Percentiles rank a stretch among this genome's conserved stretches.
phyloP scores from a whole-genome alignment of 1,140 invertebrate species.

The Achroia grisella region DNA sequence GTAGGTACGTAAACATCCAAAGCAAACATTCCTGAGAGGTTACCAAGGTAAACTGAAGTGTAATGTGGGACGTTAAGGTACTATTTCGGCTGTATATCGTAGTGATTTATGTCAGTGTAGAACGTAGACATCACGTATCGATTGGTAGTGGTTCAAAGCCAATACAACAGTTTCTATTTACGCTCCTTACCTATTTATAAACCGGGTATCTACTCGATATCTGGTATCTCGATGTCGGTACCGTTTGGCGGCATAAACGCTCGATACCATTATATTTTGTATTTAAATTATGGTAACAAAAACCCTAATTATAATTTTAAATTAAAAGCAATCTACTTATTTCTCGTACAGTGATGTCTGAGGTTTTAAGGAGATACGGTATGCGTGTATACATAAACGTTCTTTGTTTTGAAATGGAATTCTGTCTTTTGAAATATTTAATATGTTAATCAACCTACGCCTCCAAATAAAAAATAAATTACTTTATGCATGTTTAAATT shows the following conservation, averaged over 20 bases:
- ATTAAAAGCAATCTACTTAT: too few relatives aligned
- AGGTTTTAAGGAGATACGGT: too few relatives aligned
- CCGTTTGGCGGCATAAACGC: slow-evolving; percentile 19
- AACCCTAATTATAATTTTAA: too few relatives aligned
- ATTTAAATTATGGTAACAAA: too few relatives aligned
- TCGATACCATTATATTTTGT: background rate
- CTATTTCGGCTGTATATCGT: slow-evolving; percentile 10
- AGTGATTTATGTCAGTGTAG: slow-evolving; percentile 19
- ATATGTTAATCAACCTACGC: too few relatives aligned
- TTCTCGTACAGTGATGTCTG: too few relatives aligned
- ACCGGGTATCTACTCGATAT: slow-evolving; percentile 50
- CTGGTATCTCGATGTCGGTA: slow-evolving; percentile 29
- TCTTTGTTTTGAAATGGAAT: too few relatives aligned
- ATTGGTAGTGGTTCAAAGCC: slow-evolving; percentile 57
- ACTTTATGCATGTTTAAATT: too few relatives aligned
- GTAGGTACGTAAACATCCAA: slow-evolving; percentile 9
- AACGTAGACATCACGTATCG: slow-evolving; percentile 38
- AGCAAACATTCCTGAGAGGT: slow-evolving; percentile 6
- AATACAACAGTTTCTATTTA: slow-evolving; percentile 68
- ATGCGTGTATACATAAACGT: too few relatives aligned
- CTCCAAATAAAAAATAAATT: too few relatives aligned
- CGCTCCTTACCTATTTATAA: slow-evolving; percentile 70
- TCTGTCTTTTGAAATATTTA: too few relatives aligned
- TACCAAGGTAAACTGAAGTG: slow-evolving; percentile 9
- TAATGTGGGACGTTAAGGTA: slow-evolving; percentile 8